phyloP scores from a whole-genome alignment of 1,140 invertebrate genomes.

The Drosophila dunni region DNA sequence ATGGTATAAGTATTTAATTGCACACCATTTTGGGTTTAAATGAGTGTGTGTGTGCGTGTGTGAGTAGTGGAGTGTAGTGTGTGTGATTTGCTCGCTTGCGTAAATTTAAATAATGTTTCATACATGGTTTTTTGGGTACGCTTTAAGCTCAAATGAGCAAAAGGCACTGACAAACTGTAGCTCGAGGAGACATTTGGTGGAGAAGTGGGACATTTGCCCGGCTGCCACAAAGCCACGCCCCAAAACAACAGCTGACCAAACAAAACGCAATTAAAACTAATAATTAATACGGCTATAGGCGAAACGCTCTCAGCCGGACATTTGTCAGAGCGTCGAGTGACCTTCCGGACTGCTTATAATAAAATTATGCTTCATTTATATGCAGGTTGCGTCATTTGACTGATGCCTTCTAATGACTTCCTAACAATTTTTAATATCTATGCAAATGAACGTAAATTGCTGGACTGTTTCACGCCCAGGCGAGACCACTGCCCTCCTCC shows the following conservation, averaged over 20 bases:
- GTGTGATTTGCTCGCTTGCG: constrained; percentile 15
- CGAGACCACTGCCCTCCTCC: constrained; percentile 27
- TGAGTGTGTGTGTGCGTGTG: constrained; percentile 1
- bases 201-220: neutral
- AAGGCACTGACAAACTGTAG: neutral
- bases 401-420: constrained; percentile 82
- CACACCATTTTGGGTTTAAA: constrained; percentile 60
- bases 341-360: constrained; percentile 67
- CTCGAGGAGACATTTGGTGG: neutral
- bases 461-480: constrained; percentile 57
- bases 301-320: constrained; percentile 51
- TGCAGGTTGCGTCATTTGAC: constrained; percentile 82
- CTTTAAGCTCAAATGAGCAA: constrained; percentile 8
- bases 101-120: constrained; percentile 35
- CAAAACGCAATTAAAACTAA: constrained; percentile 81
- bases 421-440: constrained; percentile 84
- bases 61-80: constrained; percentile 5
- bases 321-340: constrained; percentile 63
- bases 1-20: constrained; percentile 82
- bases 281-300: constrained; percentile 76
- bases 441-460: constrained; percentile 83
- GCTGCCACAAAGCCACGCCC: neutral
- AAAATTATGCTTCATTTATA: constrained; percentile 83
- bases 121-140: constrained; percentile 13
- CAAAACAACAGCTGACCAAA: constrained; percentile 45